Evolutionary conservation across 30 jellyfish, hydroid and myxozoan species (phyloP).

Genomic region (Hydractinia echinata): DNA sequence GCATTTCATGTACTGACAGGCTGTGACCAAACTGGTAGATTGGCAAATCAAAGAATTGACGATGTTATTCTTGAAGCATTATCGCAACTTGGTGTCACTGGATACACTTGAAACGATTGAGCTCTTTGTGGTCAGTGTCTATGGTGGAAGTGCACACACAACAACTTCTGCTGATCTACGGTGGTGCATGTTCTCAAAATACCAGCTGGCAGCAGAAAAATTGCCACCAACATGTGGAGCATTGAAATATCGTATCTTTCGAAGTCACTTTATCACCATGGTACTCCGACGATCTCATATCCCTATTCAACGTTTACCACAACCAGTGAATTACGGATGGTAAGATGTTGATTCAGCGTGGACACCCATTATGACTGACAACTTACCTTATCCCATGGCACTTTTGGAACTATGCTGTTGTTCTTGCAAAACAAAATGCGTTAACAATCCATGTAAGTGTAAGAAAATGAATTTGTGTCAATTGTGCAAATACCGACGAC

Average conservation of each 20-base stretch:
- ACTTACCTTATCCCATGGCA: background rate
- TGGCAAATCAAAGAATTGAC: too few relatives aligned
- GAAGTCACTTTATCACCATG: background rate
- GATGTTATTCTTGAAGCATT: too few relatives aligned
- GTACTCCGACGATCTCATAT: slow-evolving; percentile 21
- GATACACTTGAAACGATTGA: too few relatives aligned
- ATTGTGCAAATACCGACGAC: background rate
- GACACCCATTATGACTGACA: background rate
- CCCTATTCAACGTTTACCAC: slow-evolving; percentile 9
- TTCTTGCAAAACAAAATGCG: slow-evolving; percentile 9
- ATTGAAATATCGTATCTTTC: background rate
- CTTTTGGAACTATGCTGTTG: slow-evolving; percentile 1
- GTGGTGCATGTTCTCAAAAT: background rate
- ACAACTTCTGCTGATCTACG: background rate
- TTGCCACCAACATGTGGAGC: slow-evolving; percentile 16
- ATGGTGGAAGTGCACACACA: too few relatives aligned
- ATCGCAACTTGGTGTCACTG: too few relatives aligned
- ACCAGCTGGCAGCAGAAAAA: slow-evolving; percentile 18
- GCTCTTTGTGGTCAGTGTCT: too few relatives aligned
- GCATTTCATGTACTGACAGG: too few relatives aligned
- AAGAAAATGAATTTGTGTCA: background rate
- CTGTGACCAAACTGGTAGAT: too few relatives aligned
- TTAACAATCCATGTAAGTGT: slow-evolving; percentile 6
- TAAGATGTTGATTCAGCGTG: background rate
- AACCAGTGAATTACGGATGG: slow-evolving; percentile 6